A percentile compares a stretch with the other conserved stretches of the same genome.
Conservation (phyloP, 2,797 vertebrate species). For the Chrysocyon brachyurus region DNA sequence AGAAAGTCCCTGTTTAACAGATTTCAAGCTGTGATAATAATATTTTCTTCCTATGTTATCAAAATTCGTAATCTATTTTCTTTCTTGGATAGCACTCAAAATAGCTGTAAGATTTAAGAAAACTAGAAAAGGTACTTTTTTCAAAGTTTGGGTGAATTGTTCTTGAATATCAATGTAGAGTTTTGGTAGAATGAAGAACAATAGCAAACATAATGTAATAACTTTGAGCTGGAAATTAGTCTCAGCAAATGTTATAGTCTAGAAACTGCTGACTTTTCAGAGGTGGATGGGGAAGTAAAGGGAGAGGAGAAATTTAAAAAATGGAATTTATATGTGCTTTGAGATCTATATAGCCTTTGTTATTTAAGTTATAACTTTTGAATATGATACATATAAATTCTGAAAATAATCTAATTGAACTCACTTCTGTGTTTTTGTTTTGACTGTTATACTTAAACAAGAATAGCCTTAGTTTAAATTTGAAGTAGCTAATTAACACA, state of each 20-base stretch:
- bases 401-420: constrained; percentile 34
- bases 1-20: constrained; percentile 87
- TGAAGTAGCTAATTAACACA: neutral
- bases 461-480: constrained; percentile 29
- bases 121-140: constrained; percentile 75
- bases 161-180: constrained; percentile 40
- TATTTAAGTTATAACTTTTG: constrained; percentile 19
- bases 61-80: constrained; percentile 88
- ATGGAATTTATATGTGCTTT: neutral
- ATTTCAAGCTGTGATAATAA: constrained; percentile 89
- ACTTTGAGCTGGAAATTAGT: constrained; percentile 41
- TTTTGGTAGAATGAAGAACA: constrained; percentile 53
- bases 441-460: constrained; percentile 19
- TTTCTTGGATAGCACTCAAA: constrained; percentile 84
- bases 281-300: neutral
- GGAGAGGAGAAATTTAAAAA: neutral
- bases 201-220: neutral
- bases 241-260: neutral
- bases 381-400: constrained; percentile 12
- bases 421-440: neutral
- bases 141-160: constrained; percentile 58
- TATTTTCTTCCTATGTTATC: constrained; percentile 89
- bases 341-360: neutral
- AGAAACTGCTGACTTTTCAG: neutral
- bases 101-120: constrained; percentile 80